phyloP scores from a whole-genome alignment of 2,113 vertebrate species.

The Leucoraja erinaceus region DNA sequence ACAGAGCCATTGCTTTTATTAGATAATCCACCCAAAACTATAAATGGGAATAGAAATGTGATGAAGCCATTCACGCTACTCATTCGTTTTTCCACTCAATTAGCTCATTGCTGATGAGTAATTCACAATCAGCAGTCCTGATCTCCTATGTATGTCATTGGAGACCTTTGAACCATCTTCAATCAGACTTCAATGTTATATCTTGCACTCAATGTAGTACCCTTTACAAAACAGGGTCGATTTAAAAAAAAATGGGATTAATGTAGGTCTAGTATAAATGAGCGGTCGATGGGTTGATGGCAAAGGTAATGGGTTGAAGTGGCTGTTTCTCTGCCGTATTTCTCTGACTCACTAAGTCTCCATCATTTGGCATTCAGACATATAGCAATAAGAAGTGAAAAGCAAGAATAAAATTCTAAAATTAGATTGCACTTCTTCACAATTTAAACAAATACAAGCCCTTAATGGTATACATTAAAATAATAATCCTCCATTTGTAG shows the following conservation, averaged over 20 bases:
- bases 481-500: background rate
- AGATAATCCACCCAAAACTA: background rate
- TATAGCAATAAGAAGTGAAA: background rate
- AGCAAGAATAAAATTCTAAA: background rate
- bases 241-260: too few relatives aligned
- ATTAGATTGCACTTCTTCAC: background rate
- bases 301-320: too few relatives aligned
- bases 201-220: too few relatives aligned
- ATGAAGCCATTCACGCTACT: background rate
- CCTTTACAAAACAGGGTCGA: too few relatives aligned
- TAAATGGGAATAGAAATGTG: background rate
- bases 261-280: too few relatives aligned
- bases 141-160: too few relatives aligned
- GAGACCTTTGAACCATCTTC: too few relatives aligned
- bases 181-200: too few relatives aligned
- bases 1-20: too few relatives aligned
- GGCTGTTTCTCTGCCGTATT: too few relatives aligned
- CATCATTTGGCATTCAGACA: background rate
- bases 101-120: background rate
- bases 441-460: slow-evolving; percentile 2
- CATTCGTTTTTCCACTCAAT: background rate
- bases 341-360: too few relatives aligned
- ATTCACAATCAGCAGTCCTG: background rate
- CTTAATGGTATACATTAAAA: background rate
- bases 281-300: too few relatives aligned